Base-by-base conservation (phyloP, 2,113 vertebrate species). In the Neotoma lepida region DNA sequence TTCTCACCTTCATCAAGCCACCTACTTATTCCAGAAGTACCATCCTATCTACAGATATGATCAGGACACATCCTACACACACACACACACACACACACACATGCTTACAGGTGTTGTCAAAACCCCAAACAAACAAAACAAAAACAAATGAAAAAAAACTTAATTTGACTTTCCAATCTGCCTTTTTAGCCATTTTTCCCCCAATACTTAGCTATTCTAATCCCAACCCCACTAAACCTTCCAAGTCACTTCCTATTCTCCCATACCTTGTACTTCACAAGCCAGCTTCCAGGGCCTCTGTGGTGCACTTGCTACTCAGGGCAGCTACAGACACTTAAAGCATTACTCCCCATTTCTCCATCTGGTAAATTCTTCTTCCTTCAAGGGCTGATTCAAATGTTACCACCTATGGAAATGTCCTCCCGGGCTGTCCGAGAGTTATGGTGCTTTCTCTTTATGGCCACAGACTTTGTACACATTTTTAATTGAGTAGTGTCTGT, bases 401-500 rank as follows among this genome's bases (percentile, higher is more conserved):
- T 18, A 39, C 80, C 17, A 33, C 54, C 86, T 33, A 2, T 56
- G 26, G 18, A 28, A 89, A 58, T 58, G 44, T 46, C 85, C 44
- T 14, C 7, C 54, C 51, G 49, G 46, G 15, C n/a, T 63, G 39
- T 56, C 56, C 17, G 2, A 49, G 66, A 86, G 22, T 63, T 44
- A 14, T 8, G 92, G 54, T 8, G 46, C 58, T 81, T 82, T 44
- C 18, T 86, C 17, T 81, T 68, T 68, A 20, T 12, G 13, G 14
- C 64, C 46, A 81, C 5, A 14, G 61, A 91, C 56, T 94, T 78
- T 70, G 63, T 54, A 74, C 73, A 51, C 41, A 63, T 87, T 91
- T 96, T 95, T 87, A 91, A 87, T 77, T 68, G 78, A 88, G 74
- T 28, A 6, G 33, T 93, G 94, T 91, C 81, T 88, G 66, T 94